These are phyloP conservation scores for Macrophya alboannulata DNA, from an alignment of 2,888 invertebrate genomes.

Conservation along the genomic window DNA sequence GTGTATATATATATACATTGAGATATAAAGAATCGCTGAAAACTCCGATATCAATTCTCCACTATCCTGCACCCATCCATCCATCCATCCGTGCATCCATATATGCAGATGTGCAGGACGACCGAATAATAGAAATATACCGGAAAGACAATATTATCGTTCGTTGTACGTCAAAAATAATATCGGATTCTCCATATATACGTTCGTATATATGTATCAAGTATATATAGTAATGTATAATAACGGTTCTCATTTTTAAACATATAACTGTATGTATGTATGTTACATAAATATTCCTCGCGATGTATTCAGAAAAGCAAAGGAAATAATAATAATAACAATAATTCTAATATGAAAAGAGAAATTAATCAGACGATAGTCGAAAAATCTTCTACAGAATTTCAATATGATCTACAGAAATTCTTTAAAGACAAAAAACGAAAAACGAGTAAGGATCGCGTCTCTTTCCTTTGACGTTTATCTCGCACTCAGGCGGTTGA, in stretches of 20 bases:
- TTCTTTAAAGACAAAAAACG: too few species aligned
- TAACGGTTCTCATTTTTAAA: conserved; percentile 1
- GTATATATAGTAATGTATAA: neutral
- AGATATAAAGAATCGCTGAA: conserved; percentile 4
- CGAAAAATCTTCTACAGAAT: too few species aligned
- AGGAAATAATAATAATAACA: too few species aligned
- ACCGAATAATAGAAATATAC: conserved; percentile 11
- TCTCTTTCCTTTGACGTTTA: neutral
- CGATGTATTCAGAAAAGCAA: too few species aligned
- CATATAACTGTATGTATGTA: neutral
- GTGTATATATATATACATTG: neutral
- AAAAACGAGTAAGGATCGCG: neutral
- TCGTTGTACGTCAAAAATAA: conserved; percentile 11
- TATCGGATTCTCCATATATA: neutral
- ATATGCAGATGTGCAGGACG: conserved; percentile 8
- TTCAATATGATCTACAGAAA: too few species aligned
- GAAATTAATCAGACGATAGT: too few species aligned
- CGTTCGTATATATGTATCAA: neutral
- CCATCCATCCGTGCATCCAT: neutral
- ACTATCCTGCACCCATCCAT: neutral
- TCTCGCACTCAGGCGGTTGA: neutral
- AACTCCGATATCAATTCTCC: conserved; percentile 11
- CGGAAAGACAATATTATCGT: conserved; percentile 11
- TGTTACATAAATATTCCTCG: too few species aligned
- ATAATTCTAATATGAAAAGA: too few species aligned